Conservation (phyloP, 2,888 invertebrate genomes). For the Erebia palarica region DNA sequence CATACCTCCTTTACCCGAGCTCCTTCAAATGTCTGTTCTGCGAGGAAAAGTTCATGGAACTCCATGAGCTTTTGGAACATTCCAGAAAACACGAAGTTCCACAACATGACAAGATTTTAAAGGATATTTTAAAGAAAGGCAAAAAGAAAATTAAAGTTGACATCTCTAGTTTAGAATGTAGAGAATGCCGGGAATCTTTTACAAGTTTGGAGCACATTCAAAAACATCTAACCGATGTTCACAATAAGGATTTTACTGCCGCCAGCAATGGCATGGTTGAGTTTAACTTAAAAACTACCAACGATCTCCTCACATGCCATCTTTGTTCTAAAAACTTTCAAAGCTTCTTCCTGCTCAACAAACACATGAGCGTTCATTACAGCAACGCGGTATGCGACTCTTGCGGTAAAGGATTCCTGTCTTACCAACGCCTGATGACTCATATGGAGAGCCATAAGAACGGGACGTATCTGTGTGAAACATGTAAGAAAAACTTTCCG, state of each 20-base stretch:
- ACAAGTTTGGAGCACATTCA: conserved; percentile 40
- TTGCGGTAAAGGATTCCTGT: conserved; percentile 43
- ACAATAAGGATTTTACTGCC: conserved; percentile 41
- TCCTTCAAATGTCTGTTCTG: conserved; percentile 49
- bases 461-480: conserved; percentile 40
- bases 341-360: conserved; percentile 42
- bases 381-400: conserved; percentile 43
- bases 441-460: conserved; percentile 40
- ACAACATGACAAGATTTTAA: conserved; percentile 38
- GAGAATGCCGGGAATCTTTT: conserved; percentile 41
- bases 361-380: conserved; percentile 43
- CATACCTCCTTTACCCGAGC: conserved; percentile 44
- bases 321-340: conserved; percentile 40
- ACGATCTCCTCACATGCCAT: conserved; percentile 40
- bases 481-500: conserved; percentile 38
- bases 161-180: conserved; percentile 46
- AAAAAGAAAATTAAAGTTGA: conserved; percentile 48
- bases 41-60: conserved; percentile 41
- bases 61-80: conserved; percentile 38
- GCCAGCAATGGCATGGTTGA: conserved; percentile 44
- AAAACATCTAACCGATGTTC: conserved; percentile 40
- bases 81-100: conserved; percentile 35
- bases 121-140: conserved; percentile 44
- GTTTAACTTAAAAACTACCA: conserved; percentile 38
- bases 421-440: conserved; percentile 38